Evolutionary conservation across 2,888 invertebrate species (phyloP).

Genomic region (Cecidostiba fungosa): DNA sequence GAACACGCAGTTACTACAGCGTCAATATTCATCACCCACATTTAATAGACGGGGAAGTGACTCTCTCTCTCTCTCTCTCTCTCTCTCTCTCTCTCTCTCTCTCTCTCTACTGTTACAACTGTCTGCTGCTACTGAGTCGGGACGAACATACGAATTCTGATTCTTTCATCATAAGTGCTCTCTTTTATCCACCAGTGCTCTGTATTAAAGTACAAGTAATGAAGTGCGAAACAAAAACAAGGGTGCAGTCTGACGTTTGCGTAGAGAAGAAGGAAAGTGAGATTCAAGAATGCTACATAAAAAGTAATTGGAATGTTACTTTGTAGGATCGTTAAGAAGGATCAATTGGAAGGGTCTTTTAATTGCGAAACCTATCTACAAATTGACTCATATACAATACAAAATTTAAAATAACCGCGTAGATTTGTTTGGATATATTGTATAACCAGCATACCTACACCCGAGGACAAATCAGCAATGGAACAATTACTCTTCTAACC

Average conservation of each 20-base stretch:
- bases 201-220: constrained; percentile 14
- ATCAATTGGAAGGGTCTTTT: not conserved
- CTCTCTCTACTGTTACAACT: constrained; percentile 57
- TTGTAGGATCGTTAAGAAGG: not conserved
- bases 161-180: constrained; percentile 30
- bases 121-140: constrained; percentile 64
- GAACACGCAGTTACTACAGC: not conserved
- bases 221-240: constrained; percentile 36
- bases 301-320: constrained; percentile 24
- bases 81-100: not conserved
- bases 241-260: not conserved
- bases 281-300: not conserved
- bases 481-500: no score
- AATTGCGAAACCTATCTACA: not conserved
- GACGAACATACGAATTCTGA: constrained; percentile 37
- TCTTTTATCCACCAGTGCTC: not conserved
- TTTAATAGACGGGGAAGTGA: constrained; percentile 8
- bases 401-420: no score
- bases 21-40: constrained; percentile 11
- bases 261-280: not conserved
- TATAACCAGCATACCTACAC: no score
- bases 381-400: no score
- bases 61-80: not conserved
- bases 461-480: not conserved
- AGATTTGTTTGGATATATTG: no score